Percentiles rank a stretch among this genome's conserved stretches.
Conservation (phyloP, 2,113 vertebrate species). For the Oriolus oriolus region DNA sequence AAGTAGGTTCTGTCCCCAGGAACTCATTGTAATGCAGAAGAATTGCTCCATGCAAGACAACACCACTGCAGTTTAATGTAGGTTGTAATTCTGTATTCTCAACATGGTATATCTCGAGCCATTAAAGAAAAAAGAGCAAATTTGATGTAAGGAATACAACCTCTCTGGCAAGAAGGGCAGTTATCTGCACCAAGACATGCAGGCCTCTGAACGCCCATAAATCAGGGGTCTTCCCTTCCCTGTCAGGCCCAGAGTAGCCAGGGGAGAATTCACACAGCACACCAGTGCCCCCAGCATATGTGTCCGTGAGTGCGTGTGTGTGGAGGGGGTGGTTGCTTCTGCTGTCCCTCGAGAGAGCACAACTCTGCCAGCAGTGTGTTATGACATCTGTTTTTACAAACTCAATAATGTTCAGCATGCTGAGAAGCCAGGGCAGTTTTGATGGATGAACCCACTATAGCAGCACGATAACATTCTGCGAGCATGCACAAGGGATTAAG, state of each 20-base stretch:
- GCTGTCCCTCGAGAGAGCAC: background rate
- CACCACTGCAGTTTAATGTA: background rate
- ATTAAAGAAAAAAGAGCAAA: background rate
- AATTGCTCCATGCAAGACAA: background rate
- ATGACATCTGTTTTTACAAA: constrained; percentile 64
- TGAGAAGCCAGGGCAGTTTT: constrained; percentile 27
- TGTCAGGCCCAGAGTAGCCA: background rate
- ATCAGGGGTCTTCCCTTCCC: background rate
- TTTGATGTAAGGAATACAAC: background rate
- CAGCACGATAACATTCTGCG: constrained; percentile 40
- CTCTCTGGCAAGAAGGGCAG: background rate
- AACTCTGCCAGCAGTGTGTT: constrained; percentile 1
- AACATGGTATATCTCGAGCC: background rate
- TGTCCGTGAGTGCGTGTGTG: fast-evolving
- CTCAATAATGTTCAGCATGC: constrained; percentile 52
- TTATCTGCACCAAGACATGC: background rate
- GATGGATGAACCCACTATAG: constrained; percentile 65
- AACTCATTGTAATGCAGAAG: background rate
- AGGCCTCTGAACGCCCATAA: background rate
- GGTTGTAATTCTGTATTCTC: background rate
- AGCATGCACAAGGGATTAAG: constrained; percentile 57
- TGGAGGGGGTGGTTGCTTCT: background rate
- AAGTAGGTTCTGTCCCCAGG: background rate
- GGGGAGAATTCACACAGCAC: background rate
- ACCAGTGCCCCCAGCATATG: background rate